Conservation (phyloP, 2,888 invertebrate species). For the Patella pellucida region DNA sequence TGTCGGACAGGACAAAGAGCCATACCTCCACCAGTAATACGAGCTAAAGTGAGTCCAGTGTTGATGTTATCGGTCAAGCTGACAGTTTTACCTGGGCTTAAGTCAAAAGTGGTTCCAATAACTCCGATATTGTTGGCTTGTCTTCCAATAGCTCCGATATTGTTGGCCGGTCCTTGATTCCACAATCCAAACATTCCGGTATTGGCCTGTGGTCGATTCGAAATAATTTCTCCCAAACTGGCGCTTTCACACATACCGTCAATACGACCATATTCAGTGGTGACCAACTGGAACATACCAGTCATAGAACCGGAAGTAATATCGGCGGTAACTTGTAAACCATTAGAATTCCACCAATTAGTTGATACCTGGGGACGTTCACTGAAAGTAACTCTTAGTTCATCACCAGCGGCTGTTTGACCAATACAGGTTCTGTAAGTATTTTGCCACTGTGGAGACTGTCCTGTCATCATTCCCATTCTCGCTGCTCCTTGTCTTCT, state of each 20-base stretch:
- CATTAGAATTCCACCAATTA: background rate
- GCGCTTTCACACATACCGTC: conserved; percentile 6
- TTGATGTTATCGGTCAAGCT: background rate
- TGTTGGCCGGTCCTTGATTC: background rate
- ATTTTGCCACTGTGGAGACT: background rate
- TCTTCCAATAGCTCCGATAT: background rate
- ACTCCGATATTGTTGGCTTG: background rate
- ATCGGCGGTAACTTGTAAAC: background rate
- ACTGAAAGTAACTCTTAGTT: background rate
- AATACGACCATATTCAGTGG: background rate
- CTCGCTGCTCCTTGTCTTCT: no score
- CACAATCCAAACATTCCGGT: background rate
- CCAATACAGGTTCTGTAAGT: background rate
- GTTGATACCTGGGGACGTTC: background rate
- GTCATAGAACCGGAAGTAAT: background rate
- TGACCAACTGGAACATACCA: background rate
- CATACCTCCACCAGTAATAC: background rate
- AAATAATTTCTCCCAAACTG: background rate
- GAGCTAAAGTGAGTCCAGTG: background rate
- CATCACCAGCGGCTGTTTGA: conserved; percentile 5
- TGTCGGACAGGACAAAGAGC: background rate
- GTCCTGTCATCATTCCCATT: no score
- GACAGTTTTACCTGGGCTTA: background rate
- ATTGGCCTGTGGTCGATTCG: background rate
- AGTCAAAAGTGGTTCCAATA: background rate